Percentiles rank a stretch among this genome's conserved stretches.
Conservation (phyloP, 2,888 invertebrate species). For the Hipparchia sbordonii region DNA sequence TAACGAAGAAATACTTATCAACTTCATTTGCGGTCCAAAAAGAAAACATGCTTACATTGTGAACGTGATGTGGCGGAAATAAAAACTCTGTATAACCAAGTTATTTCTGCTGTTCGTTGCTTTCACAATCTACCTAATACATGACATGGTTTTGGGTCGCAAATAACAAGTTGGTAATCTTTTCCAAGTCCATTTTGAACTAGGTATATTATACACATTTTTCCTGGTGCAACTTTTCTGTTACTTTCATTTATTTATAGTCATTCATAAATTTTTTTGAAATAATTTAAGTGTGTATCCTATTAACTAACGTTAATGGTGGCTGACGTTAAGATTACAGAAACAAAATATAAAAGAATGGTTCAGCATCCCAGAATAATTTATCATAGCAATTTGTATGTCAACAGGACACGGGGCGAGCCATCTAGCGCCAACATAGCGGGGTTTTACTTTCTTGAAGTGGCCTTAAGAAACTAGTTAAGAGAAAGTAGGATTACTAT, state of each 20-base stretch:
- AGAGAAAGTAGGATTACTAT: slow-evolving; percentile 81
- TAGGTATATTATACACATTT: not conserved
- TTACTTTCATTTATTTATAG: slow-evolving; percentile 1
- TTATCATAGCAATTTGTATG: slow-evolving; percentile 75
- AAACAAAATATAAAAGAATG: slow-evolving; percentile 23
- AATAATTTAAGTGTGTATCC: slow-evolving; percentile 4
- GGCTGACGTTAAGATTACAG: slow-evolving; percentile 26
- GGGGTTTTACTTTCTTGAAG: slow-evolving; percentile 81
- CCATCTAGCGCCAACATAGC: slow-evolving; percentile 70
- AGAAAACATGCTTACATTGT: too few relatives aligned
- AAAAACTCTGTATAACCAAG: too few relatives aligned
- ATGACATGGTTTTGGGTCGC: too few relatives aligned
- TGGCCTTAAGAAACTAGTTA: slow-evolving; percentile 80
- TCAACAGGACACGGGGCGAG: slow-evolving; percentile 77
- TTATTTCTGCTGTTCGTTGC: too few relatives aligned
- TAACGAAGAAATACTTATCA: too few relatives aligned
- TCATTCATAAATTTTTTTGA: slow-evolving; percentile 7
- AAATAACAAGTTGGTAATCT: too few relatives aligned
- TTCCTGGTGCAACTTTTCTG: not conserved
- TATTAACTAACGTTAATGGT: slow-evolving; percentile 1
- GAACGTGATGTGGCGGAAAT: too few relatives aligned
- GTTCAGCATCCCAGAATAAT: slow-evolving; percentile 67
- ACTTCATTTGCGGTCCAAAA: too few relatives aligned
- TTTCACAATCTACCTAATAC: too few relatives aligned
- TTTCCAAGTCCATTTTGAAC: too few relatives aligned